Conservation (phyloP, 2,113 vertebrate species). For the Oplegnathus fasciatus region DNA sequence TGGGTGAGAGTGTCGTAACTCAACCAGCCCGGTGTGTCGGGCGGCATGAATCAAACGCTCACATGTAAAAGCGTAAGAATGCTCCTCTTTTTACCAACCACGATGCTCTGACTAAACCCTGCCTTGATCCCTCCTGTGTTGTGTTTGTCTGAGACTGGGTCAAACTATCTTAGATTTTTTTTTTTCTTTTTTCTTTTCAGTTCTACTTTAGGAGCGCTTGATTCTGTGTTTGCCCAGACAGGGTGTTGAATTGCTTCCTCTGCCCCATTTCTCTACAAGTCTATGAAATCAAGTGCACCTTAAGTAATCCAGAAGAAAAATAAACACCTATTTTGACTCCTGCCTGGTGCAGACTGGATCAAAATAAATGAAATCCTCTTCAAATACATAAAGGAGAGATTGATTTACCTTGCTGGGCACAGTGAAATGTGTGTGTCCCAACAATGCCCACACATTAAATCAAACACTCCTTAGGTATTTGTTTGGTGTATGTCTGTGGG, state of each 20-base stretch:
- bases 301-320: constrained; percentile 69
- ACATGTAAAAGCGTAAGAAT: constrained; percentile 49
- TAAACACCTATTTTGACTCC: constrained; percentile 78
- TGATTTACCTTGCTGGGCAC: constrained; percentile 72
- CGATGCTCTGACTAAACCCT: constrained; percentile 70
- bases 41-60: constrained; percentile 69
- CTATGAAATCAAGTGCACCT: constrained; percentile 78
- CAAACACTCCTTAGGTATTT: constrained; percentile 79
- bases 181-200: constrained; percentile 59
- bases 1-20: constrained; percentile 10
- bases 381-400: constrained; percentile 78
- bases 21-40: constrained; percentile 22
- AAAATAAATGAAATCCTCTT: constrained; percentile 77
- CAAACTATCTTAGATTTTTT: constrained; percentile 60
- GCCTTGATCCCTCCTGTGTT: constrained; percentile 77
- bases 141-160: constrained; percentile 73
- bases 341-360: constrained; percentile 77
- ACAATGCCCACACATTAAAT: constrained; percentile 60
- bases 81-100: constrained; percentile 61
- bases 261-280: constrained; percentile 58
- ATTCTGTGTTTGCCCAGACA: constrained; percentile 67
- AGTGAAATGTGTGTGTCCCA: constrained; percentile 26
- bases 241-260: constrained; percentile 62
- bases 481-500: constrained; percentile 72
- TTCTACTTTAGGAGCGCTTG: constrained; percentile 80